Conservation (phyloP, 2,797 vertebrate species). For the Synanceia verrucosa region DNA sequence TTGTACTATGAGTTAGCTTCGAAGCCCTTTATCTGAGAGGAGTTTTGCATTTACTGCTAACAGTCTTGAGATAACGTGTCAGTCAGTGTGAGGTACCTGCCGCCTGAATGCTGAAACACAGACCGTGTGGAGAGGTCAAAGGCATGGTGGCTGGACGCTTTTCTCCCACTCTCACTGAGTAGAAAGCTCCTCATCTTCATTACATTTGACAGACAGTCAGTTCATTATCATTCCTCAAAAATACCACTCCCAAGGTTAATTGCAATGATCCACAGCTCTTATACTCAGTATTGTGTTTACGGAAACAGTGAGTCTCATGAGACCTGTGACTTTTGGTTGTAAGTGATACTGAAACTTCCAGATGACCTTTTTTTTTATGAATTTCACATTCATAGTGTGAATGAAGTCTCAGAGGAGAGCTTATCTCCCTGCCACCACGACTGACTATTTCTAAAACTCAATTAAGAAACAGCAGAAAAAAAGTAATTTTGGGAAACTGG, state of each 20-base stretch:
- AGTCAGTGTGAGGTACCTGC: background rate
- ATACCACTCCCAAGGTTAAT: constrained; percentile 58
- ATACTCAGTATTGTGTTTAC: constrained; percentile 51
- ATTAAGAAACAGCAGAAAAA: constrained; percentile 60
- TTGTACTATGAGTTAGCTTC: background rate
- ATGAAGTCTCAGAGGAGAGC: constrained; percentile 46
- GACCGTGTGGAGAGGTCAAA: constrained; percentile 27
- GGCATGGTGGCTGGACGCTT: constrained; percentile 21
- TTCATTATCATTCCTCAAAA: constrained; percentile 59
- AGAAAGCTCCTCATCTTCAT: constrained; percentile 33
- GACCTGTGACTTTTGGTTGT: constrained; percentile 45
- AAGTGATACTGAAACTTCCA: constrained; percentile 69
- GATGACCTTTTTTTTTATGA: constrained; percentile 69
- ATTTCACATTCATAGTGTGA: constrained; percentile 53
- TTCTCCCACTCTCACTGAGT: constrained; percentile 32
- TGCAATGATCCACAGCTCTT: constrained; percentile 41
- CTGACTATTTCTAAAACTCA: constrained; percentile 59
- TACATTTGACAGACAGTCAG: constrained; percentile 53
- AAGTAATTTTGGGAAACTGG: constrained; percentile 28
- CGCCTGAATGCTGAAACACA: constrained; percentile 21
- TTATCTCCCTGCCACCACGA: constrained; percentile 31
- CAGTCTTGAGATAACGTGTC: constrained; percentile 4
- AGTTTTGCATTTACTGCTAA: constrained; percentile 24
- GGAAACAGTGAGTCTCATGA: constrained; percentile 47
- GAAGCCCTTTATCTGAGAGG: background rate